Conservation (phyloP, 1,140 invertebrate species). For the Tetragnatha versicolor region DNA sequence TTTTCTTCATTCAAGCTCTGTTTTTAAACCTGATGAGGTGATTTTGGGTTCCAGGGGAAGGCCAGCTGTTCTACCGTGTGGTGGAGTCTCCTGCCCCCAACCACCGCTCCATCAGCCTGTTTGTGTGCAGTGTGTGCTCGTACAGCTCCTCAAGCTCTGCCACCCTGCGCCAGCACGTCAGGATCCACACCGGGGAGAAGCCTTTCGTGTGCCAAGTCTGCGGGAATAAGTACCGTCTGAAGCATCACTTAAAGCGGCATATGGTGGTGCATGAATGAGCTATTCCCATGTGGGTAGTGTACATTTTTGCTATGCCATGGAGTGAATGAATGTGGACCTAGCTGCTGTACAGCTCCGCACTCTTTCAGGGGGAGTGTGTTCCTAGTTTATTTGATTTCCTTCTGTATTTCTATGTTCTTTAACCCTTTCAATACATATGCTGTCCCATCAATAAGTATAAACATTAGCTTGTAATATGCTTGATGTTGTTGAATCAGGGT, state of each 20-base stretch:
- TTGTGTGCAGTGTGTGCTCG: slow-evolving; percentile 12
- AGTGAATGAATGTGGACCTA: too few species aligned
- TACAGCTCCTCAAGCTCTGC: slow-evolving; percentile 3
- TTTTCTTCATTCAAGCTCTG: neutral
- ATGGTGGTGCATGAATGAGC: too few species aligned
- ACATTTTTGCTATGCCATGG: too few species aligned
- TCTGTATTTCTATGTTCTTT: too few species aligned
- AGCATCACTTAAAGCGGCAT: slow-evolving; percentile 35
- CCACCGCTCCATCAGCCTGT: neutral
- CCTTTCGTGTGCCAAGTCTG: slow-evolving; percentile 5
- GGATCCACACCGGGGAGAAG: slow-evolving; percentile 12
- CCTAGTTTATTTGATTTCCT: too few species aligned
- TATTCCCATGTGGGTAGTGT: too few species aligned
- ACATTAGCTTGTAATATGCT: too few species aligned
- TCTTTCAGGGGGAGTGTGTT: too few species aligned
- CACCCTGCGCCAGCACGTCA: slow-evolving; percentile 13
- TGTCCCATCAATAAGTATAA: too few species aligned
- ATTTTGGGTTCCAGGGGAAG: neutral
- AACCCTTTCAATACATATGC: too few species aligned
- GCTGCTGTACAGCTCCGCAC: too few species aligned
- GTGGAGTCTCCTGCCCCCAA: neutral
- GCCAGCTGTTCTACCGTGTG: neutral
- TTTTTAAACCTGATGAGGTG: neutral
- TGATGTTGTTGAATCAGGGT: too few species aligned
- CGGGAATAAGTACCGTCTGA: slow-evolving; percentile 15